Percentiles rank a stretch among this genome's conserved stretches.
Evolutionary conservation across 2,113 vertebrate genomes (phyloP).

Genomic region (Hemibagrus wyckioides): DNA sequence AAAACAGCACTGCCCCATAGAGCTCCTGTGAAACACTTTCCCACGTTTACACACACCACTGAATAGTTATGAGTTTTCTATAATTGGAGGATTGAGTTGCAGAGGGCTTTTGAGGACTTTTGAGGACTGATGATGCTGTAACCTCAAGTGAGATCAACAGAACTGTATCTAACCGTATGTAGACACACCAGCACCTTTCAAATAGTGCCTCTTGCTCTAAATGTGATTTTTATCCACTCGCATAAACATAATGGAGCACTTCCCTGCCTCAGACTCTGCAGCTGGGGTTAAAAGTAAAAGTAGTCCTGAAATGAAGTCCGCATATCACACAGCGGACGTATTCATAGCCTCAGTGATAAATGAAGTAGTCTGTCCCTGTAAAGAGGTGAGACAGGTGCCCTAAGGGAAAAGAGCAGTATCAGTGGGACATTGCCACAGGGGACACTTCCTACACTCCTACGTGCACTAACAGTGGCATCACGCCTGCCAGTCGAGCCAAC

Average conservation of each 20-base stretch:
- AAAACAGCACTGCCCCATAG: neutral
- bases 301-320: neutral
- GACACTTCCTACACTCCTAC: slow-evolving; percentile 27
- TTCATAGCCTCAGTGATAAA: slow-evolving; percentile 35
- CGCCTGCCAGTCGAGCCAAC: slow-evolving; percentile 6
- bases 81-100: neutral
- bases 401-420: slow-evolving; percentile 44
- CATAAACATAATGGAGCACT: neutral
- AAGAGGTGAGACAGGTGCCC: slow-evolving; percentile 45
- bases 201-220: neutral
- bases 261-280: neutral
- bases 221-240: neutral
- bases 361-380: slow-evolving; percentile 27
- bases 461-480: slow-evolving; percentile 30
- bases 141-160: neutral
- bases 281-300: slow-evolving; percentile 16
- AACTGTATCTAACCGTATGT: neutral
- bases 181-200: neutral
- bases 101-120: neutral
- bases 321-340: slow-evolving; percentile 3
- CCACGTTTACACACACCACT: neutral
- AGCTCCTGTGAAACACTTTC: neutral
- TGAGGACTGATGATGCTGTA: neutral
- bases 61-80: slow-evolving; percentile 4
- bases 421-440: slow-evolving; percentile 50